Conservation (phyloP, 2,113 vertebrate species). For the Haliaeetus leucogaster region DNA sequence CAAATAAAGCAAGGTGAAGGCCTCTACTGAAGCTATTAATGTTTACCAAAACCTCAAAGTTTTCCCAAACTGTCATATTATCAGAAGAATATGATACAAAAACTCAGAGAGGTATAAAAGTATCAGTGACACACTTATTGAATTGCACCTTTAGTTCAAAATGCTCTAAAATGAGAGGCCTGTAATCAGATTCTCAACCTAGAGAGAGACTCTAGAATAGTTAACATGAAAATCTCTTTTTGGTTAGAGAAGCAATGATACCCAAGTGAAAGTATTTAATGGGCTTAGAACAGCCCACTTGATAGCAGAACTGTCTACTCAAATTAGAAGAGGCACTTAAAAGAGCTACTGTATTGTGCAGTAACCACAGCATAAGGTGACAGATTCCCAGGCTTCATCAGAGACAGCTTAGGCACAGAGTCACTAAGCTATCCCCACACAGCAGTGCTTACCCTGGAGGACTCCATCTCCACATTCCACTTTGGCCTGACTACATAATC, state of each 20-base stretch:
- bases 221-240: neutral
- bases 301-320: neutral
- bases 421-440: neutral
- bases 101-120: neutral
- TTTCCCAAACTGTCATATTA: neutral
- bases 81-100: neutral
- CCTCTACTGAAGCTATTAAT: neutral
- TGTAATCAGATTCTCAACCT: neutral
- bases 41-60: neutral
- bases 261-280: neutral
- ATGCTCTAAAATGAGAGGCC: neutral
- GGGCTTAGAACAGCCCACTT: neutral
- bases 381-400: neutral
- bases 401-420: neutral
- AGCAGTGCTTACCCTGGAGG: slow-evolving; percentile 83
- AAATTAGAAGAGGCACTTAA: neutral
- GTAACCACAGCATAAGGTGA: neutral
- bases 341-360: neutral
- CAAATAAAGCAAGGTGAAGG: neutral
- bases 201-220: neutral
- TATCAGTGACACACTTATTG: neutral
- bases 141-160: neutral
- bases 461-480: slow-evolving; percentile 94
- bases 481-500: slow-evolving; percentile 98
- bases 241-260: neutral